These are phyloP conservation scores for Sarcophaga rosellei DNA, from an alignment of 2,888 invertebrate genomes.

Conservation along the genomic window DNA sequence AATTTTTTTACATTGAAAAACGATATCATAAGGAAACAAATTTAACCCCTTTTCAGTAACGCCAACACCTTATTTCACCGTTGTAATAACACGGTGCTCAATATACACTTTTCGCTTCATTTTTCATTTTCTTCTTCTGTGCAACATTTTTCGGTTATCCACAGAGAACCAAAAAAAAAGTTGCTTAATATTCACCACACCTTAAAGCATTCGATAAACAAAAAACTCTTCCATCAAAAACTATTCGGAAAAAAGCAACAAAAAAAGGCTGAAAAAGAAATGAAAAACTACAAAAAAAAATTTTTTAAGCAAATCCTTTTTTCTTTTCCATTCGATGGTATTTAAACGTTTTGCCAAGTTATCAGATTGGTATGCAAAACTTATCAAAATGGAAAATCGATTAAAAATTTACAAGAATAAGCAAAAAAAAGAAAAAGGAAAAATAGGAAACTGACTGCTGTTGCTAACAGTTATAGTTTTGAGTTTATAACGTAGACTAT, in stretches of 20 bases:
- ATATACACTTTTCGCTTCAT: too few species aligned
- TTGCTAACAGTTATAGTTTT: constrained; percentile 51
- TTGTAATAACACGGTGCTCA: too few species aligned
- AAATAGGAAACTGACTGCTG: background rate
- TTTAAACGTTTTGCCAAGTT: constrained; percentile 61
- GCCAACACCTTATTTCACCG: too few species aligned
- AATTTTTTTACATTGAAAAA: too few species aligned
- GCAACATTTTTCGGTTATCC: background rate
- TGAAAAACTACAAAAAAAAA: background rate
- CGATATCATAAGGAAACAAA: too few species aligned
- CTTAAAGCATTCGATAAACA: constrained; percentile 32
- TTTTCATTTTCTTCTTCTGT: too few species aligned
- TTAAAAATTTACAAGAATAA: constrained; percentile 67
- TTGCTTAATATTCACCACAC: constrained; percentile 31
- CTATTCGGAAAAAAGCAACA: background rate
- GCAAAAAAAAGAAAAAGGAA: background rate
- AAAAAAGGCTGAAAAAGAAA: background rate
- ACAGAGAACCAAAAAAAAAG: too few species aligned
- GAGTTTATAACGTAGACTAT: constrained; percentile 36
- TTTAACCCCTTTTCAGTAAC: too few species aligned
- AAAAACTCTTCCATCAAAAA: constrained; percentile 11
- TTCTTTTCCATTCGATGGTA: constrained; percentile 30
- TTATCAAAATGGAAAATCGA: constrained; percentile 72
- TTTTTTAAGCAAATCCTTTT: constrained; percentile 12
- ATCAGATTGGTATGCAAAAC: constrained; percentile 60